These are phyloP conservation scores for Phalacrocorax pelagicus DNA, from an alignment of 2,113 vertebrate species.

Conservation along the genomic window DNA sequence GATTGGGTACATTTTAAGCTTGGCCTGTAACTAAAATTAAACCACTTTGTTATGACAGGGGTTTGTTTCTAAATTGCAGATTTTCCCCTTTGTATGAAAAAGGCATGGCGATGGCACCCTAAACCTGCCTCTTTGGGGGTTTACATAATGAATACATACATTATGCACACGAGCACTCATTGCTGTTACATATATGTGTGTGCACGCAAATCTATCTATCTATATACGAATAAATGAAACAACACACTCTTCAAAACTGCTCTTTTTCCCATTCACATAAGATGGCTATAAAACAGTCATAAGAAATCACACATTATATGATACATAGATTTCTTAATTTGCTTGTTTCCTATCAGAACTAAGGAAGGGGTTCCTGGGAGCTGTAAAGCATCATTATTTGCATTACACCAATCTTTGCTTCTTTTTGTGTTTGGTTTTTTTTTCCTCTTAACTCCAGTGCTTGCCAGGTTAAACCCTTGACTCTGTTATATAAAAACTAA, in stretches of 20 bases:
- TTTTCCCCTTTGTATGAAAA: neutral
- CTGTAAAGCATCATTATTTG: neutral
- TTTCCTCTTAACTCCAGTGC: neutral
- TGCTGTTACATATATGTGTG: neutral
- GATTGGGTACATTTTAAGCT: constrained; percentile 20
- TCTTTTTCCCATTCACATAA: neutral
- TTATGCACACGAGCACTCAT: neutral
- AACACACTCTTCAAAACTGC: neutral
- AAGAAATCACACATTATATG: neutral
- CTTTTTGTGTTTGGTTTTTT: neutral
- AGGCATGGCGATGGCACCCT: neutral
- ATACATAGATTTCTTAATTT: neutral
- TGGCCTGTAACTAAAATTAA: neutral
- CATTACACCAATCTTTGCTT: neutral
- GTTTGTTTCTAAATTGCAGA: neutral
- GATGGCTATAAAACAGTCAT: neutral
- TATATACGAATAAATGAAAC: neutral
- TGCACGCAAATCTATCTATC: neutral
- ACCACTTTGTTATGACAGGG: neutral
- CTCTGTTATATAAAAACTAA: neutral
- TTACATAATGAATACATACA: neutral
- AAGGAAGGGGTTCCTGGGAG: neutral
- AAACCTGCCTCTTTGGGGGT: neutral
- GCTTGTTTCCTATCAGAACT: neutral
- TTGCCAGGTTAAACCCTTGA: neutral